phyloP scores from a whole-genome alignment of 2,113 vertebrate genomes.

The Bufo bufo region DNA sequence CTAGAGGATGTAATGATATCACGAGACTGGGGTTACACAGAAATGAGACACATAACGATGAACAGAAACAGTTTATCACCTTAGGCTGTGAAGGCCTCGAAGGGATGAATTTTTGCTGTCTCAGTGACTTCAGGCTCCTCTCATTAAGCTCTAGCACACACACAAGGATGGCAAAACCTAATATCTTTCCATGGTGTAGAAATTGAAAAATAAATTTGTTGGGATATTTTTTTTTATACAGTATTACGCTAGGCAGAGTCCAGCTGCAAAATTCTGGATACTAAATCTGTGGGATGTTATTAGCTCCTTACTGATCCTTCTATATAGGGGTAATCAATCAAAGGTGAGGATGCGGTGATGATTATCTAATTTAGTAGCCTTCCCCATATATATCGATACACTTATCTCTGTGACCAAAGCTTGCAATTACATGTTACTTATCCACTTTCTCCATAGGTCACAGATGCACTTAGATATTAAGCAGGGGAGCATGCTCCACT shows the following conservation, averaged over 20 bases:
- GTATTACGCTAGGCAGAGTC: background rate
- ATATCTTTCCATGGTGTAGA: constrained; percentile 30
- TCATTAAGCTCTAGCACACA: constrained; percentile 30
- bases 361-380: background rate
- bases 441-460: background rate
- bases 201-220: constrained; percentile 38
- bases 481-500: background rate
- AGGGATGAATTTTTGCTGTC: constrained; percentile 43
- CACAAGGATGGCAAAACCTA: constrained; percentile 19
- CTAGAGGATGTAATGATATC: constrained; percentile 29
- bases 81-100: constrained; percentile 21
- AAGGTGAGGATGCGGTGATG: background rate
- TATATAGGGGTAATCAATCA: constrained; percentile 6
- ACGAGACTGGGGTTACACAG: constrained; percentile 23
- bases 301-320: background rate
- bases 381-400: background rate
- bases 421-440: background rate
- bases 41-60: constrained; percentile 31
- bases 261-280: background rate
- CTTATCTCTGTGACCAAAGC: constrained; percentile 26
- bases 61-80: constrained; percentile 42
- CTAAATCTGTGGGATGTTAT: constrained; percentile 10
- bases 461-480: background rate
- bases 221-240: background rate
- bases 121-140: constrained; percentile 44